Evolutionary conservation across 2,888 invertebrate genomes (phyloP).

Genomic region (Aelia acuminata): DNA sequence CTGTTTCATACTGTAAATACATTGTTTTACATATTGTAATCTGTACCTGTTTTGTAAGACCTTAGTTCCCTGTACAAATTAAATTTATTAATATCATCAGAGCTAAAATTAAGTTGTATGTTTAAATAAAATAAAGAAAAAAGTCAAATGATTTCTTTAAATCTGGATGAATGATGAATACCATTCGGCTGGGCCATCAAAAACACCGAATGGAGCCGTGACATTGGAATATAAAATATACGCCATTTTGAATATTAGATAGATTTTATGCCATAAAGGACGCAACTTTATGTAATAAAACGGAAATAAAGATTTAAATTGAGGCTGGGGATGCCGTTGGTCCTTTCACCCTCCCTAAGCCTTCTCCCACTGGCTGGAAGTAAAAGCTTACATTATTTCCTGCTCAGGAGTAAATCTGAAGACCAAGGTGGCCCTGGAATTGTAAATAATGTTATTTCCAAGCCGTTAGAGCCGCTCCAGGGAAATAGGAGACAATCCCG

Average conservation of each 20-base stretch:
- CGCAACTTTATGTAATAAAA: constrained; percentile 4
- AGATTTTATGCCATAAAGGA: not conserved
- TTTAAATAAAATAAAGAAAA: too few relatives aligned
- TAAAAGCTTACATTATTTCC: constrained; percentile 49
- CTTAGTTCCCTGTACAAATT: too few relatives aligned
- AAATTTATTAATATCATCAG: too few relatives aligned
- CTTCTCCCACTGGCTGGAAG: not conserved
- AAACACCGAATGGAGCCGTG: not conserved
- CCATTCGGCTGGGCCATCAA: not conserved
- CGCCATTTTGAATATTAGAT: not conserved
- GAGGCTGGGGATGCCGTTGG: not conserved
- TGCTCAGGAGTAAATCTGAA: constrained; percentile 54
- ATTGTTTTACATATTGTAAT: too few relatives aligned
- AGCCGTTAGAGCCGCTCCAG: constrained; percentile 53
- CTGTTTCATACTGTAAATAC: too few relatives aligned
- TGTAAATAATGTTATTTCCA: constrained; percentile 52
- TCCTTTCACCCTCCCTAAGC: not conserved
- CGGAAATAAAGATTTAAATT: not conserved
- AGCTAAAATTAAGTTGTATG: too few relatives aligned
- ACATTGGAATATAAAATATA: not conserved
- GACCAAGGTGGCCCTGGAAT: constrained; percentile 31
- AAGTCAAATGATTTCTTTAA: too few relatives aligned
- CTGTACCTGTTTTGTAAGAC: too few relatives aligned
- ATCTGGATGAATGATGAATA: too few relatives aligned
- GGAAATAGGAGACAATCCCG: constrained; percentile 54